phyloP scores from a whole-genome alignment of 2,888 invertebrate genomes.

The Neoaliturus tenellus region DNA sequence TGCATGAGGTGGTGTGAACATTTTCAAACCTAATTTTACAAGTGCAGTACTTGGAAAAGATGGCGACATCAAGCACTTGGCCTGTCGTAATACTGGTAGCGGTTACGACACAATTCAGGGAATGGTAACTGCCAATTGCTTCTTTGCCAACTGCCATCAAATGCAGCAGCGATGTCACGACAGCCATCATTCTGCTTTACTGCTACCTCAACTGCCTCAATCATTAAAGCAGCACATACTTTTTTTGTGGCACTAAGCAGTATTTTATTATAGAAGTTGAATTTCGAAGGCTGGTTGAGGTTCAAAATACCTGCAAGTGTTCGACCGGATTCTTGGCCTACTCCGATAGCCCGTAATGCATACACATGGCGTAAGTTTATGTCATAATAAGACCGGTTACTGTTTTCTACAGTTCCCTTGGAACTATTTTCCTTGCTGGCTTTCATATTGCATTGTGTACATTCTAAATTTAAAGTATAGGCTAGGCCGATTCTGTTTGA shows the following conservation, averaged over 20 bases:
- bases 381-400: constrained; percentile 1
- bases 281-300: constrained; percentile 54
- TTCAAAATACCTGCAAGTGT: too few species aligned
- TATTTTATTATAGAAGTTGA: constrained; percentile 43
- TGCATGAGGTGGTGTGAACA: not conserved
- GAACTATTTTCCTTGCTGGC: too few species aligned
- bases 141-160: constrained; percentile 55
- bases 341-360: constrained; percentile 44
- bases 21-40: not conserved
- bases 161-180: constrained; percentile 49
- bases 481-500: constrained; percentile 44
- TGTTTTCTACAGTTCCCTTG: constrained; percentile 30
- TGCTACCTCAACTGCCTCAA: constrained; percentile 31
- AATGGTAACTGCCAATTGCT: too few species aligned
- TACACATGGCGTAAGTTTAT: constrained; percentile 49
- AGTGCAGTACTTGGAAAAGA: not conserved
- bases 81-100: not conserved
- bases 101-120: too few species aligned
- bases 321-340: too few species aligned
- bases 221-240: constrained; percentile 43
- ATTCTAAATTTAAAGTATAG: too few species aligned
- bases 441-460: too few species aligned
- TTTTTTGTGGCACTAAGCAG: constrained; percentile 14
- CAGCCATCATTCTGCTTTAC: constrained; percentile 45
- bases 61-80: too few species aligned